Percentiles rank a stretch among this genome's conserved stretches.
Evolutionary conservation across 2,888 invertebrate species (phyloP).

Genomic region (Camptogramma bilineatum): DNA sequence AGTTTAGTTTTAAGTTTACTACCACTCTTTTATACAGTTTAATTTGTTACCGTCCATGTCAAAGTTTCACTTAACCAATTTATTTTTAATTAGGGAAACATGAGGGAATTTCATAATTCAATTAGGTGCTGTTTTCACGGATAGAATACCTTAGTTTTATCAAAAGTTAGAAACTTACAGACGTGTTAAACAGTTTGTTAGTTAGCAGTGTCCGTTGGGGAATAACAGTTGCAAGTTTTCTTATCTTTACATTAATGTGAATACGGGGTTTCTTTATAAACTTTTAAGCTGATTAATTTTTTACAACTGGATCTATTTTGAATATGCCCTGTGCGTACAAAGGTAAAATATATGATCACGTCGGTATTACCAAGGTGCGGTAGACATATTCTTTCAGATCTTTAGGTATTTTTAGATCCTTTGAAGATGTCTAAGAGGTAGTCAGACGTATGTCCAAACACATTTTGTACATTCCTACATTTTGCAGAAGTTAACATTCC

Average conservation of each 20-base stretch:
- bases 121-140: conserved; percentile 15
- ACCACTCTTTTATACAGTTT: too few relatives aligned
- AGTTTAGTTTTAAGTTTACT: too few relatives aligned
- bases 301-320: too few relatives aligned
- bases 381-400: too few relatives aligned
- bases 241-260: conserved; percentile 8
- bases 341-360: too few relatives aligned
- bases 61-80: not conserved
- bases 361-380: too few relatives aligned
- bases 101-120: not conserved
- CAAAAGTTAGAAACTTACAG: conserved; percentile 20
- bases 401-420: too few relatives aligned
- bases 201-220: conserved; percentile 18
- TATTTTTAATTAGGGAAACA: not conserved
- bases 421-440: too few relatives aligned
- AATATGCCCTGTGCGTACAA: too few relatives aligned
- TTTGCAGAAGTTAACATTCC: too few relatives aligned
- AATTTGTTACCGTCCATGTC: not conserved
- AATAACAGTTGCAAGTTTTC: conserved; percentile 8
- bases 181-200: conserved; percentile 2
- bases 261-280: conserved; percentile 3
- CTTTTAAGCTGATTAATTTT: not conserved
- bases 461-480: too few relatives aligned
- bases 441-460: too few relatives aligned
- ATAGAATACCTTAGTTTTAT: conserved; percentile 22